Evolutionary conservation across 2,113 vertebrate species (phyloP).

Genomic region (Toxotes chatareus): DNA sequence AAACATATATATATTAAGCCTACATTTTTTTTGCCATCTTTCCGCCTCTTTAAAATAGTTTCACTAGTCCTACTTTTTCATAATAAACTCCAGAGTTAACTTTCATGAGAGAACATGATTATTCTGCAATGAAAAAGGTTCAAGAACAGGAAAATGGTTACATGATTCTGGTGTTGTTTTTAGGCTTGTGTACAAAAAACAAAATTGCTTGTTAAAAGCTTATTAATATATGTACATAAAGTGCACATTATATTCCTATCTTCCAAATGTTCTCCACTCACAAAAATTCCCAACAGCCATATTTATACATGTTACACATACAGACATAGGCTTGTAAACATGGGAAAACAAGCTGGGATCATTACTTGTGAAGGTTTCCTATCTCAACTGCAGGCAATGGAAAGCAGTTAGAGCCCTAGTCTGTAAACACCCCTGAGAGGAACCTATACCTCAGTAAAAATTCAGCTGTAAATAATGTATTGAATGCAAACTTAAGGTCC

Average conservation of each 20-base stretch:
- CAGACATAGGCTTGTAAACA: conserved; percentile 48
- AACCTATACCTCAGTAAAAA: conserved; percentile 82
- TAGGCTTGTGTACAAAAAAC: not conserved
- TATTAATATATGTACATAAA: not conserved
- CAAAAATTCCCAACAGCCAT: not conserved
- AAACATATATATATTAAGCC: not conserved
- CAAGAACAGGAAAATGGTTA: not conserved
- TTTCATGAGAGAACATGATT: not conserved
- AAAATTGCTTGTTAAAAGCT: not conserved
- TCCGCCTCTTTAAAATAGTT: not conserved
- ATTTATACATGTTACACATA: conserved; percentile 32
- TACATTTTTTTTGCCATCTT: not conserved
- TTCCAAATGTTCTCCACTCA: conserved; percentile 15
- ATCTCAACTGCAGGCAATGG: conserved; percentile 67
- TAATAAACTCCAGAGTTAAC: not conserved
- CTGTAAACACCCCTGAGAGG: conserved; percentile 80
- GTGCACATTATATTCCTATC: not conserved
- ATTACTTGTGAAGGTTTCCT: conserved; percentile 48
- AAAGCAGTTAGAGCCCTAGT: conserved; percentile 77
- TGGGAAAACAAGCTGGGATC: conserved; percentile 46
- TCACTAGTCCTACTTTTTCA: not conserved
- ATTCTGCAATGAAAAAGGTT: too few species aligned
- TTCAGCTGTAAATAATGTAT: conserved; percentile 85
- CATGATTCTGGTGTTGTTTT: not conserved
- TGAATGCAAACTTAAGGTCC: conserved; percentile 84